A percentile compares a stretch with the other conserved stretches of the same genome.
Conservation (phyloP, 2,113 vertebrate species). For the Apodemus sylvaticus region DNA sequence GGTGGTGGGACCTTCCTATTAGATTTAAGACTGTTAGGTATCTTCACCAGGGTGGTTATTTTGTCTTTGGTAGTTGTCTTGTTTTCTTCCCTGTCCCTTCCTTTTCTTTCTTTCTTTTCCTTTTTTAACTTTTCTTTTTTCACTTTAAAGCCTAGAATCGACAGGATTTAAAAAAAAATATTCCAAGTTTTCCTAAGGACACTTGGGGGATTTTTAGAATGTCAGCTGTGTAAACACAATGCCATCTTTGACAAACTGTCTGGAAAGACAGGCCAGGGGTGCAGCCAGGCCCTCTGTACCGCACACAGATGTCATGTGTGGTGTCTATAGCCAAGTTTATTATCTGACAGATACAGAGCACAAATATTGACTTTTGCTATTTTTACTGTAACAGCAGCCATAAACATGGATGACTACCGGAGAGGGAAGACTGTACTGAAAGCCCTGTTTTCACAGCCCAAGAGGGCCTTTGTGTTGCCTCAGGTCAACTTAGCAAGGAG, state of each 20-base stretch:
- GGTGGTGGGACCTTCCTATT: not conserved
- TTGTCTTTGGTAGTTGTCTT: not conserved
- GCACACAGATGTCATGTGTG: constrained; percentile 57
- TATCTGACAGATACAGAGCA: constrained; percentile 70
- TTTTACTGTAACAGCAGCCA: constrained; percentile 75
- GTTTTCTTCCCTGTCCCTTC: not conserved
- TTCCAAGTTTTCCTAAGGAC: constrained; percentile 64
- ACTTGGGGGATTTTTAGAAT: constrained; percentile 56
- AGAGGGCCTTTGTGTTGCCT: constrained; percentile 49
- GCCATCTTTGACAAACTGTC: constrained; percentile 72
- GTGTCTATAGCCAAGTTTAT: constrained; percentile 67
- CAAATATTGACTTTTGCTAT: constrained; percentile 79
- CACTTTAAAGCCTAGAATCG: constrained; percentile 65
- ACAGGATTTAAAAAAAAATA: constrained; percentile 72
- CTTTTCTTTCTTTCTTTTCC: too few species aligned
- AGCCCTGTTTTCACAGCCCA: not conserved
- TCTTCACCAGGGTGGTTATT: constrained; percentile 7
- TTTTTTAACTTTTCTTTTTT: not conserved
- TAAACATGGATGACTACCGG: constrained; percentile 61
- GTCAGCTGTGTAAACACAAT: constrained; percentile 80
- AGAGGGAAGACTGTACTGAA: constrained; percentile 1
- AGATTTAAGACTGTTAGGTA: not conserved
- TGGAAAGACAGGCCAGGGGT: not conserved
- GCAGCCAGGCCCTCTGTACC: not conserved
- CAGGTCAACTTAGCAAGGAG: not conserved